Base-by-base conservation (phyloP, 1,140 invertebrate genomes). In the Caenorhabditis briggsae region DNA sequence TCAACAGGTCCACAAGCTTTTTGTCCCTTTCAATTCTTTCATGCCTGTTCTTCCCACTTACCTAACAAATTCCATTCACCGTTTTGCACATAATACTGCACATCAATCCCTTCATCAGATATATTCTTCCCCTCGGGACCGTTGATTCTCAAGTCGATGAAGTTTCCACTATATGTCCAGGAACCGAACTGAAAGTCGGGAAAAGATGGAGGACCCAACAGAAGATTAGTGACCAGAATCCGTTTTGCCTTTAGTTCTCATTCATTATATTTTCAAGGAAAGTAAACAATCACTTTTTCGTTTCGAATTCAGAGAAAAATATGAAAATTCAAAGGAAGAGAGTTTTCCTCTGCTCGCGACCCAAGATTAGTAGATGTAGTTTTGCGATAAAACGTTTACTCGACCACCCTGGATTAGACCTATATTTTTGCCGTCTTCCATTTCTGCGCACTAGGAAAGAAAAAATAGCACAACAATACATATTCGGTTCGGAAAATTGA, bases 131-230 rank as follows among this genome's bases (percentile, higher is more conserved):
- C 88, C 23, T 88, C 85, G 48, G 88, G 88, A 55, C 61, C 82
- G 56, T 84, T 86, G 25, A 88, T 87, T 70, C 82, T 59, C 59
- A 88, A 64, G 65, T 88, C 88, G 85, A 88, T 84, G 70, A 88
- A 88, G 59, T 87, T 86, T 18, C 88, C 88, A 83, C 85, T 87
- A 93, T 98, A 97, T 87, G 96, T 97, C 97, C 97, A 98, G 90
- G 96, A 97, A 92, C 97, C 97, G 93, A 98, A 98, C 93, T 88
- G 97, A 58, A 87, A 88, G 41, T 6, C 20, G 23, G 65, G 5
- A 53, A 53, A 16, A 11, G 50, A 53, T 16, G 50, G 43, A 85
- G 16, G 18, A 33, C 33, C 33, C 33, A 1, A 12, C 1, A 50
- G 50, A 78, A 70, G 64, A 70, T 70, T 70, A 70, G 41, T 43